A percentile compares a stretch with the other conserved stretches of the same genome.
phyloP scores from a whole-genome alignment of 1,140 invertebrate genomes.

The Drosophila hydei region DNA sequence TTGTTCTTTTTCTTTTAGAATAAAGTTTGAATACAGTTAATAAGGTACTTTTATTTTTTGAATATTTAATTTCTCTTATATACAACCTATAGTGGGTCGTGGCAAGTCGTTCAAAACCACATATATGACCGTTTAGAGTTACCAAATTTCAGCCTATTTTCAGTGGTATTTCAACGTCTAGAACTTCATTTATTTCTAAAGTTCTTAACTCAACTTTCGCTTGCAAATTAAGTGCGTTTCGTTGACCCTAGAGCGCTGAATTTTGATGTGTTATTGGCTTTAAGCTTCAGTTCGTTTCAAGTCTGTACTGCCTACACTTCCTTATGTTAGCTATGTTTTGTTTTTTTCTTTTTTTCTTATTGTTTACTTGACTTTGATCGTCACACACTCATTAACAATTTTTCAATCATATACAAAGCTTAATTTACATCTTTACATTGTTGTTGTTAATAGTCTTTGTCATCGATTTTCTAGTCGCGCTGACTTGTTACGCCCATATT shows the following conservation, averaged over 20 bases:
- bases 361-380: constrained; percentile 6
- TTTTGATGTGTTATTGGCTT: constrained; percentile 11
- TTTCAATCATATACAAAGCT: constrained; percentile 25
- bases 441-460: constrained; percentile 21
- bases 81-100: too few relatives aligned
- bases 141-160: too few relatives aligned
- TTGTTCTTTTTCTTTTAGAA: neutral
- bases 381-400: constrained; percentile 19
- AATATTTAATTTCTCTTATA: too few relatives aligned
- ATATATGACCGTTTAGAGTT: too few relatives aligned
- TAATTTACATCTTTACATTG: constrained; percentile 41
- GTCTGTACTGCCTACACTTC: constrained; percentile 11
- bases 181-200: neutral
- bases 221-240: constrained; percentile 20
- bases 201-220: constrained; percentile 33
- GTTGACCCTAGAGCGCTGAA: neutral
- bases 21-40: neutral
- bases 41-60: too few relatives aligned
- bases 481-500: constrained; percentile 54
- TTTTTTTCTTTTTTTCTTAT: constrained; percentile 4
- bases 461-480: constrained; percentile 32
- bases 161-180: too few relatives aligned
- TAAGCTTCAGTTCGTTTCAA: constrained; percentile 1
- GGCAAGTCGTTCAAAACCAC: too few relatives aligned
- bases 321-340: neutral